phyloP scores from a whole-genome alignment of 2,888 invertebrate species.

The Chalcis sispes region DNA sequence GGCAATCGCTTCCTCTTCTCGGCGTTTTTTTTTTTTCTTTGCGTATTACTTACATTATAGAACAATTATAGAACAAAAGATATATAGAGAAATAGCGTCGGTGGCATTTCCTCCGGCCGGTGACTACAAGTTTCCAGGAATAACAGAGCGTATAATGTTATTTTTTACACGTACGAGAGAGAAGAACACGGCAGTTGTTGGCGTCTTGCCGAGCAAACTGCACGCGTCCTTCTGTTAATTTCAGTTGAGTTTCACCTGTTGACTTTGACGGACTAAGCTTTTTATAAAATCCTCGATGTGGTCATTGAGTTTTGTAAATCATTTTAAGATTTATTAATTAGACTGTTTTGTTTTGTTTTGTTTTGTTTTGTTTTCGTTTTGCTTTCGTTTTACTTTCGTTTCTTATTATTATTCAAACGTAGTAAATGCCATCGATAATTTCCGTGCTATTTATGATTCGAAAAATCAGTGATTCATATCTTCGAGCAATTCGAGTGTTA shows the following conservation, averaged over 20 bases:
- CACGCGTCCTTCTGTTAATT: not conserved
- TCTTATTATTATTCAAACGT: not conserved
- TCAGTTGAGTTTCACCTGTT: constrained; percentile 14
- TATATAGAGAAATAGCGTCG: constrained; percentile 6
- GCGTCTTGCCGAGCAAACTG: not conserved
- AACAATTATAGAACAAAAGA: not conserved
- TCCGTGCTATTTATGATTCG: not conserved
- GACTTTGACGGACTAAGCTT: not conserved
- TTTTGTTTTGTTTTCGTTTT: no score
- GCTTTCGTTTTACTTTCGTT: no score
- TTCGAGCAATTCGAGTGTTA: no score
- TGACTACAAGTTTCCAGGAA: constrained; percentile 30
- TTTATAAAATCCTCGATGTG: no score
- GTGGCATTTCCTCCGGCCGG: constrained; percentile 11
- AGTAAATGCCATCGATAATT: not conserved
- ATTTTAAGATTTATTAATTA: no score
- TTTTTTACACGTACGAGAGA: constrained; percentile 19
- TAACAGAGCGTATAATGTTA: constrained; percentile 17
- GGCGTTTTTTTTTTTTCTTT: no score
- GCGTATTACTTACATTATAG: no score
- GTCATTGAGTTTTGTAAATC: no score
- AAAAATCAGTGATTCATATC: not conserved
- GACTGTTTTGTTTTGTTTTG: no score
- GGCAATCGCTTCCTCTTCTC: no score
- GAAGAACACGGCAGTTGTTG: constrained; percentile 8